A percentile compares a stretch with the other conserved stretches of the same genome.
Evolutionary conservation across 2,797 vertebrate genomes (phyloP).

Genomic region (Pantherophis vulpinus): DNA sequence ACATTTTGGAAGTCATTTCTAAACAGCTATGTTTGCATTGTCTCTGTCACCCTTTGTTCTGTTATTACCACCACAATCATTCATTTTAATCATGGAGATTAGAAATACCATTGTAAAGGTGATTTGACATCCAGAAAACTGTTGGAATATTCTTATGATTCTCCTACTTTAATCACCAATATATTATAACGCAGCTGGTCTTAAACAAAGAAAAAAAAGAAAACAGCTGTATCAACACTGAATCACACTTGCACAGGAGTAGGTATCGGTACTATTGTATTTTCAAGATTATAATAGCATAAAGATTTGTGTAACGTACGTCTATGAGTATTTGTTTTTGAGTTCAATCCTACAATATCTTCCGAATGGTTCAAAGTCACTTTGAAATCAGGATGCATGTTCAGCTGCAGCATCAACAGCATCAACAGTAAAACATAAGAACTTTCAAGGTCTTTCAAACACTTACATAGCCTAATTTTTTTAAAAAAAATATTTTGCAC

Average conservation of each 20-base stretch:
- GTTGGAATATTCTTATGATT: neutral
- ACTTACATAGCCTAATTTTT: neutral
- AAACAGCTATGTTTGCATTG: neutral
- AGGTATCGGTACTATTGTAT: neutral
- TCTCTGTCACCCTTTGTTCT: slow-evolving; percentile 17
- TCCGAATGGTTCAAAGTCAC: neutral
- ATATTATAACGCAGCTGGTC: neutral
- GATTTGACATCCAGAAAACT: neutral
- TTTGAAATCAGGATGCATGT: neutral
- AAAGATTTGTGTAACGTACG: neutral
- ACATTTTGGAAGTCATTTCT: slow-evolving; percentile 13
- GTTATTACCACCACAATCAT: neutral
- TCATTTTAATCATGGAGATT: slow-evolving; percentile 1
- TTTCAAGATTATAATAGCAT: neutral
- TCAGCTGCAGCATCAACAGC: neutral
- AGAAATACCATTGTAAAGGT: neutral
- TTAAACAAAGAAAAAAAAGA: neutral
- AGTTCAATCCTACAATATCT: neutral
- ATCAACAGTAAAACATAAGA: neutral
- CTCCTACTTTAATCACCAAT: neutral
- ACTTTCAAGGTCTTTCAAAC: neutral
- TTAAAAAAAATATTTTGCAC: neutral
- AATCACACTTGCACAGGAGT: neutral
- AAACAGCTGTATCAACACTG: neutral
- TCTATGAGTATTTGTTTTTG: neutral